A percentile compares a stretch with the other conserved stretches of the same genome.
Evolutionary conservation across 2,888 invertebrate species (phyloP).

Genomic region (Spodoptera picta): DNA sequence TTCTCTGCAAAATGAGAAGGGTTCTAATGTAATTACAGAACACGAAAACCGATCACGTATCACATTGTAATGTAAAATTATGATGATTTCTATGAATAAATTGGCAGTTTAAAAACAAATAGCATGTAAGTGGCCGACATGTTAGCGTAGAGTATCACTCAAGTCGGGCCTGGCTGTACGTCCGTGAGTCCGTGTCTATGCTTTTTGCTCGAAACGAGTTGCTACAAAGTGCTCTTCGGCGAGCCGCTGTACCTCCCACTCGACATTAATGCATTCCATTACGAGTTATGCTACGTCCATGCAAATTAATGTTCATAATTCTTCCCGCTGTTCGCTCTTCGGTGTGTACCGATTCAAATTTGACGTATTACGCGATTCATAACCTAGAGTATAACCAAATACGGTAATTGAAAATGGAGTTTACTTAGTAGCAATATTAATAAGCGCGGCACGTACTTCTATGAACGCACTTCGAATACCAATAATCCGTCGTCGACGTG

Average conservation of each 20-base stretch:
- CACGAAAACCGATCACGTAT: slow-evolving; percentile 4
- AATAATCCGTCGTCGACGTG: slow-evolving; percentile 72
- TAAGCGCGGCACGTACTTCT: slow-evolving; percentile 76
- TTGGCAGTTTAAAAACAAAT: slow-evolving; percentile 44
- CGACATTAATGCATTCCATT: slow-evolving; percentile 79
- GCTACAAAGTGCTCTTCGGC: slow-evolving; percentile 69
- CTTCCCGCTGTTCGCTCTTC: slow-evolving; percentile 62
- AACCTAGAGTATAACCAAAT: slow-evolving; percentile 66
- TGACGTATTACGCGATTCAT: slow-evolving; percentile 66
- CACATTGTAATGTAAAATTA: slow-evolving; percentile 12
- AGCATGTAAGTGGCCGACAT: slow-evolving; percentile 57
- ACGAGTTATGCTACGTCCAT: slow-evolving; percentile 70
- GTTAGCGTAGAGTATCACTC: slow-evolving; percentile 62
- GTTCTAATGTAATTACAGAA: neutral
- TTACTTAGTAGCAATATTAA: slow-evolving; percentile 78
- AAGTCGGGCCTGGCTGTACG: slow-evolving; percentile 60
- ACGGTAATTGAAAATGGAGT: slow-evolving; percentile 81
- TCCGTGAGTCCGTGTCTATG: slow-evolving; percentile 65
- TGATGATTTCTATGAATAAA: slow-evolving; percentile 24
- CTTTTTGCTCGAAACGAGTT: slow-evolving; percentile 69
- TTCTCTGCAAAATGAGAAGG: neutral
- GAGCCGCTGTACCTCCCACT: slow-evolving; percentile 64
- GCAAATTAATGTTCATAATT: slow-evolving; percentile 72
- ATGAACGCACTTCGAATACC: slow-evolving; percentile 79
- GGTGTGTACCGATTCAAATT: slow-evolving; percentile 58